These are phyloP conservation scores for Brachirus orientalis DNA, from an alignment of 2,113 vertebrate species.

Conservation along the genomic window DNA sequence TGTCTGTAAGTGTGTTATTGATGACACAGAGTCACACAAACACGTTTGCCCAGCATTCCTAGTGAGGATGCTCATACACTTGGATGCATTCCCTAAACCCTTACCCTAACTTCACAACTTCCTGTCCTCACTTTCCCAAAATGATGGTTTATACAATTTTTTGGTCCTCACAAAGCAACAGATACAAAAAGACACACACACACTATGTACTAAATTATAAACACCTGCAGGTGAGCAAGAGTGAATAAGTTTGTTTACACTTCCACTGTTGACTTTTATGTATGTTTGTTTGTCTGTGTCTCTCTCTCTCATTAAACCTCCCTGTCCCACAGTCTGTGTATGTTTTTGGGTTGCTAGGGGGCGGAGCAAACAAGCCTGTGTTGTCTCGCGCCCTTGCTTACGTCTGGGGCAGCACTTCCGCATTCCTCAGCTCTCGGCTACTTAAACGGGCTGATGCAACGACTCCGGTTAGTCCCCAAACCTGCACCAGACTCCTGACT, in stretches of 20 bases:
- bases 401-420: slow-evolving; percentile 90
- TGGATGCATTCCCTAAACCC: too few species aligned
- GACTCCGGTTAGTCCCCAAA: slow-evolving; percentile 61
- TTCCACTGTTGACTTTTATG: slow-evolving; percentile 31
- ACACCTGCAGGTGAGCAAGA: slow-evolving; percentile 7
- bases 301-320: slow-evolving; percentile 68
- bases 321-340: slow-evolving; percentile 76
- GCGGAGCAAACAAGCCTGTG: slow-evolving; percentile 65
- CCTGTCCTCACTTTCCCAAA: too few species aligned
- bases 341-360: slow-evolving; percentile 83
- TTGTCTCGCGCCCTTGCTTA: slow-evolving; percentile 77
- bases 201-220: background rate
- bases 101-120: too few species aligned
- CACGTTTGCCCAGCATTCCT: too few species aligned
- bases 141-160: too few species aligned
- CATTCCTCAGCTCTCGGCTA: slow-evolving; percentile 90
- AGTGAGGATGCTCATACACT: too few species aligned
- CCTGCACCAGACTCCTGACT: slow-evolving; percentile 52
- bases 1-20: too few species aligned
- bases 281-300: slow-evolving; percentile 53
- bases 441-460: slow-evolving; percentile 95
- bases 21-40: too few species aligned
- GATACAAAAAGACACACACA: background rate
- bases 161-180: too few species aligned
- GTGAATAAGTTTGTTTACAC: slow-evolving; percentile 24